Evolutionary conservation across 2,888 invertebrate genomes (phyloP).

Genomic region (Pandemis cinnamomeana): DNA sequence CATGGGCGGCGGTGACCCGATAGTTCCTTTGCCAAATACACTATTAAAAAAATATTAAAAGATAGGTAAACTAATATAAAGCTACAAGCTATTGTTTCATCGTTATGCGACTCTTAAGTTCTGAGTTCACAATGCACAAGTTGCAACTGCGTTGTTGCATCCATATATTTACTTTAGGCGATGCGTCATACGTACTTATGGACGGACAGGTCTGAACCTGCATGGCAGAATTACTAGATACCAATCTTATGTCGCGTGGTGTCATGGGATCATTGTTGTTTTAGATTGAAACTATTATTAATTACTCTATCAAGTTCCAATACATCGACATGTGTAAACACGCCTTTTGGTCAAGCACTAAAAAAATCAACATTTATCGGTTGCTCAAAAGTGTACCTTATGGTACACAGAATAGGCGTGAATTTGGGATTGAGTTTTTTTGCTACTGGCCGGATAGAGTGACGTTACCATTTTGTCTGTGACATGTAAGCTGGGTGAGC

Average conservation of each 20-base stretch:
- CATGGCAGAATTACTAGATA: slow-evolving; percentile 16
- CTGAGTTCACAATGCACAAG: no score
- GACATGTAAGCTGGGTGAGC: background rate
- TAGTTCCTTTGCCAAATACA: no score
- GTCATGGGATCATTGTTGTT: slow-evolving; percentile 24
- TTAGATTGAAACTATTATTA: slow-evolving; percentile 14
- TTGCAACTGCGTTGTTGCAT: background rate
- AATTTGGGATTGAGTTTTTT: background rate
- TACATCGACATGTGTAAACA: background rate
- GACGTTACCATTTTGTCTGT: slow-evolving; percentile 1
- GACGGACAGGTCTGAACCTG: slow-evolving; percentile 32
- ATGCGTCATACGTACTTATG: slow-evolving; percentile 22
- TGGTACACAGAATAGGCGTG: background rate
- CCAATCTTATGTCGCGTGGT: background rate
- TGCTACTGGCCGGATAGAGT: slow-evolving; percentile 2
- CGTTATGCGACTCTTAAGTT: background rate
- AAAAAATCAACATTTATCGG: background rate
- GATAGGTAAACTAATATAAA: no score
- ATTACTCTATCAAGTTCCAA: slow-evolving; percentile 16
- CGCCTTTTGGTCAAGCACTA: background rate
- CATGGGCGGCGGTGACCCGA: no score
- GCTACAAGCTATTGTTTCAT: background rate
- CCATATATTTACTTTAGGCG: slow-evolving; percentile 23
- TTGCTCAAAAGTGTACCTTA: slow-evolving; percentile 24
- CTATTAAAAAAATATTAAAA: background rate